phyloP scores from a whole-genome alignment of 2,888 invertebrate genomes.

The Globia sparganii region DNA sequence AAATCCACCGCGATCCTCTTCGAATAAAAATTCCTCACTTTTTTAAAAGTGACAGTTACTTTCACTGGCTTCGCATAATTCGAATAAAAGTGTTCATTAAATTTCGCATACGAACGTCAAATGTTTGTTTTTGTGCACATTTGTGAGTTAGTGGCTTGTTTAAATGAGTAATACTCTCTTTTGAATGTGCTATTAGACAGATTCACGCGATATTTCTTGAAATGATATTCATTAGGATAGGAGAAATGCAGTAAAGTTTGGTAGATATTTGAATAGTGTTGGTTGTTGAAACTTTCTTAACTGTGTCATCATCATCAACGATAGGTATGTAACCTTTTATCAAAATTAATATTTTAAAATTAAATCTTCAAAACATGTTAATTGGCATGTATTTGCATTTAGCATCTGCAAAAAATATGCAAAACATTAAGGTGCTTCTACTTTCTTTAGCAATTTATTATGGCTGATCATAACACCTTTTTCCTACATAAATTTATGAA shows the following conservation, averaged over 20 bases:
- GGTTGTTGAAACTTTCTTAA: conserved; percentile 12
- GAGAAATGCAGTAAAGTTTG: conserved; percentile 8
- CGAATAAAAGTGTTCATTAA: conserved; percentile 46
- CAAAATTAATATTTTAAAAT: background rate
- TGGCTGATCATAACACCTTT: background rate
- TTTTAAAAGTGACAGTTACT: conserved; percentile 51
- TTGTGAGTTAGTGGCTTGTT: conserved; percentile 10
- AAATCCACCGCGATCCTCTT: background rate
- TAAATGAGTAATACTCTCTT: conserved; percentile 12
- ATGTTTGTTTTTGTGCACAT: conserved; percentile 37
- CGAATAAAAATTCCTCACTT: conserved; percentile 30
- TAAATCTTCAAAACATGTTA: background rate
- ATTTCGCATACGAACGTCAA: conserved; percentile 8
- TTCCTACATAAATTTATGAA: too few species aligned
- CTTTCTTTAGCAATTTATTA: background rate
- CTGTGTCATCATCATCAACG: background rate
- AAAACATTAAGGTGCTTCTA: background rate
- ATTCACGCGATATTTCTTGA: conserved; percentile 34
- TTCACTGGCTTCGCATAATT: conserved; percentile 53
- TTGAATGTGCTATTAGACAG: conserved; percentile 22
- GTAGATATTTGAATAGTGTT: conserved; percentile 6
- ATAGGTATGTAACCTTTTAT: background rate
- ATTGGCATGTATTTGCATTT: background rate
- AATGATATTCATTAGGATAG: background rate
- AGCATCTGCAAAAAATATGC: background rate